Conservation (phyloP, 2,888 invertebrate genomes). For the Escarpia spicata region DNA sequence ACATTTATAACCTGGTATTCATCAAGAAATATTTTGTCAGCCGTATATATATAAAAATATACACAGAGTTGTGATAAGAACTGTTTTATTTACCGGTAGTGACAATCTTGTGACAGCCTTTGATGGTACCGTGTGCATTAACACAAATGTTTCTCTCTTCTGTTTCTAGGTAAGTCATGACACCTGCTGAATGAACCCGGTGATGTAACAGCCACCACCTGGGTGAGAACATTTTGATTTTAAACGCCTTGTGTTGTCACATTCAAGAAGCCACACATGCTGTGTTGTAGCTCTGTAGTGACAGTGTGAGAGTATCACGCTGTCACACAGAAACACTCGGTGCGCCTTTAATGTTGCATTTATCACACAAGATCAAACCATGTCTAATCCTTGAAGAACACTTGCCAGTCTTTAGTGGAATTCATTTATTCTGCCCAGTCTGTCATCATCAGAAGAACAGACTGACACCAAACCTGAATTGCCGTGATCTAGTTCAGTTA, state of each 20-base stretch:
- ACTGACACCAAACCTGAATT: too few species aligned
- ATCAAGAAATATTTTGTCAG: background rate
- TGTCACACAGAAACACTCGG: background rate
- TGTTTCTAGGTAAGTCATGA: constrained; percentile 3
- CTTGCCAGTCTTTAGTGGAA: background rate
- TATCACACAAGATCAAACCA: constrained; percentile 10
- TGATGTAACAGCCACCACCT: background rate
- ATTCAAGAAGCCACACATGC: background rate
- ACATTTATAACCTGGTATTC: background rate
- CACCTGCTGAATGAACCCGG: background rate
- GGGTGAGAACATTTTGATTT: background rate
- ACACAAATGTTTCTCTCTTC: background rate
- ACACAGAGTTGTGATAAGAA: background rate
- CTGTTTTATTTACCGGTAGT: background rate
- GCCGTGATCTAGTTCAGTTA: too few species aligned
- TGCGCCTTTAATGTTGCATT: background rate
- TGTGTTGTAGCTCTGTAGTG: background rate
- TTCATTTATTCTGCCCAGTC: background rate
- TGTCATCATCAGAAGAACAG: too few species aligned
- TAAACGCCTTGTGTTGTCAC: background rate
- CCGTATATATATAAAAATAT: background rate
- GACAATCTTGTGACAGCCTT: background rate
- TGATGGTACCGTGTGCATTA: background rate
- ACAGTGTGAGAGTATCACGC: background rate
- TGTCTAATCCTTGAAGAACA: background rate